Base-by-base conservation (phyloP, 2,888 invertebrate genomes). In the Leistus spinibarbis region DNA sequence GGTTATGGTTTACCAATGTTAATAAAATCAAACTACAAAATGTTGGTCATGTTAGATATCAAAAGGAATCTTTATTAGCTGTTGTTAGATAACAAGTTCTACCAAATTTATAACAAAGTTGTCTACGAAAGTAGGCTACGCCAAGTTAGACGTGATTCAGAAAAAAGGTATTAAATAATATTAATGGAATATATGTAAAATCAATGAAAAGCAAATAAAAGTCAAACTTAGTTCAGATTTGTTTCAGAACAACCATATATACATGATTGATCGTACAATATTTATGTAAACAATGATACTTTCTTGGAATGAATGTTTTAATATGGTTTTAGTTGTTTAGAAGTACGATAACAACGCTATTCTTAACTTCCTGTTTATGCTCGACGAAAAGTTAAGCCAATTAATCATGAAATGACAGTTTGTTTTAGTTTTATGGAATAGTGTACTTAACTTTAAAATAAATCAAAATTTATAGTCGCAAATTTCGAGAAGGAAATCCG, bases 351-450 rank as follows among this genome's bases (percentile, higher is more conserved):
- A 7, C 7, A 40, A 0, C 9, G 40, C 13, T 40, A 5, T 40
- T 40, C 40, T 40, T 40, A 10, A 40, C 7, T 40, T 40, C 40
- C 40, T 40, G 40, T 40, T 40, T 40, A 7, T 64, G 27, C 13
- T 10, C n/a, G 40, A 23, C 53, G 40, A 70, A 71, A 71, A 54
- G 54, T 22, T 67, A 23, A 73, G 22, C 73, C n/a, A 73, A 73
- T 73, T 73, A 73, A 66, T 73, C 40, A 73, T 40, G 54, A 19
- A 73, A 73, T 73, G 73, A 73, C 73, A 73, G 67, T 67, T 67
- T 53, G 57, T 67, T 53, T 56, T 64, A 40, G 40, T 40, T 40
- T 54, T 63, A 64, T 62, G 63, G 54, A 64, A 63, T 19, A 64
- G 71, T 71, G 54, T 71, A 54, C 71, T 53, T 73, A 53, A 73